A percentile compares a stretch with the other conserved stretches of the same genome.
These are phyloP conservation scores for Cygnus olor DNA, from an alignment of 2,797 vertebrate species.

Conservation along the genomic window DNA sequence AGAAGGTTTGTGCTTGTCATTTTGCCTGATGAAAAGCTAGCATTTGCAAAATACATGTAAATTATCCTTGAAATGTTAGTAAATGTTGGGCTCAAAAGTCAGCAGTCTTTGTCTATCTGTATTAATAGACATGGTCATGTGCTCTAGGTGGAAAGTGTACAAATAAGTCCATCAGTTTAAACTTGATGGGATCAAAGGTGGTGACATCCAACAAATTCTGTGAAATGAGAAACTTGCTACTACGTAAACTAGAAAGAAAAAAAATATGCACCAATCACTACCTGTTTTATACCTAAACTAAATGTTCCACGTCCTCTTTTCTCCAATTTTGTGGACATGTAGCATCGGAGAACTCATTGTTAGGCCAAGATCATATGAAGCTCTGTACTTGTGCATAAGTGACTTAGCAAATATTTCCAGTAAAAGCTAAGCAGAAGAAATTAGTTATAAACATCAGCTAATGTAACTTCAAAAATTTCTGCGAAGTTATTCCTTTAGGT, in stretches of 20 bases:
- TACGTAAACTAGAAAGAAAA: not conserved
- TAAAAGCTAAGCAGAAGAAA: not conserved
- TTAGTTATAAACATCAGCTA: not conserved
- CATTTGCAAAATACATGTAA: not conserved
- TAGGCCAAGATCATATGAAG: not conserved
- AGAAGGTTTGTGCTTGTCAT: not conserved
- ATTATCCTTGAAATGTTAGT: conserved; percentile 11
- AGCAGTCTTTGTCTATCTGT: not conserved
- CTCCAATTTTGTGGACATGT: not conserved
- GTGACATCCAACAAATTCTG: not conserved
- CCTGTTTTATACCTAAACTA: not conserved
- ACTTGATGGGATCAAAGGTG: not conserved
- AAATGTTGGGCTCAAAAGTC: not conserved
- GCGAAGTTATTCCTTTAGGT: not conserved
- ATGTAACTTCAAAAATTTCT: not conserved
- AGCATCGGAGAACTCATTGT: not conserved
- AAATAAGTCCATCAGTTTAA: not conserved
- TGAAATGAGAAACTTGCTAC: conserved; percentile 7
- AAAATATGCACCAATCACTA: not conserved
- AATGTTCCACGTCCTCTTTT: not conserved
- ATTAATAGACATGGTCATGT: not conserved
- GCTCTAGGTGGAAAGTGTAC: not conserved
- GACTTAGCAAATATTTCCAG: not conserved
- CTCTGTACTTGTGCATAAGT: not conserved
- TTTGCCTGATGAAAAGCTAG: not conserved